Base-by-base conservation (phyloP, 2,113 vertebrate species). In the Aphyosemion australe region DNA sequence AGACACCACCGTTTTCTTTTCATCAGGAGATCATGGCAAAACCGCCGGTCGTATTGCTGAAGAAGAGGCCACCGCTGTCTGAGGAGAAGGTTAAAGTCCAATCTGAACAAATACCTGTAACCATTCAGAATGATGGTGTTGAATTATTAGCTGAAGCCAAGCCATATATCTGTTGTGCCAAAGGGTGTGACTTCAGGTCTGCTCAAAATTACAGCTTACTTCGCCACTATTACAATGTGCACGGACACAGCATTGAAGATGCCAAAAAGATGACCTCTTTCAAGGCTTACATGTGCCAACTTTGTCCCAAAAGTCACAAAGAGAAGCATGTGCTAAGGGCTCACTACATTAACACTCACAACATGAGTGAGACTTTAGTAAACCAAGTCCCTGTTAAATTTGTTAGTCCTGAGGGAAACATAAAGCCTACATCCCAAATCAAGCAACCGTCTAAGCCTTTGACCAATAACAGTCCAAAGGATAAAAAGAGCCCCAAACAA, bases 231-330 rank as follows among this genome's bases (percentile, higher is more conserved):
- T 91, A 93, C 81, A 93, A 78, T 82, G 94, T 94, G 67, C 97
- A 99, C 79, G 92, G 93, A 63, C 94, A 93, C 18, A 92, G 94
- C 26, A 85, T 93, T 43, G 94, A 95, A 72, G 91, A 94, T 61
- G 95, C 97, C 54, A 94, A 93, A 65, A 90, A 90, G 55, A 79
- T 98, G 83, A 79, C 84, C 4, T 80, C 69, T 3, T 96, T 93
- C 54, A 92, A 94, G 5, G 96, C 97, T 3, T 99, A 97, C 58
- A 90, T 93, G 55, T 99, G 97, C 91, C 95, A 97, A 18, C 93
- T 98, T 85, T 99, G 97, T 90, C 91, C 94, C 83, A 96, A 94
- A 88, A 89, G 92, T 5, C 96, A 96, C 85, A 95, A 93, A 39
- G 92, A 96, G 67, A 96, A 95, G 86, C 94, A 93, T 0, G 93